Percentiles rank a stretch among this genome's conserved stretches.
Conservation (phyloP, 2,113 vertebrate species). For the Lophura nycthemera region DNA sequence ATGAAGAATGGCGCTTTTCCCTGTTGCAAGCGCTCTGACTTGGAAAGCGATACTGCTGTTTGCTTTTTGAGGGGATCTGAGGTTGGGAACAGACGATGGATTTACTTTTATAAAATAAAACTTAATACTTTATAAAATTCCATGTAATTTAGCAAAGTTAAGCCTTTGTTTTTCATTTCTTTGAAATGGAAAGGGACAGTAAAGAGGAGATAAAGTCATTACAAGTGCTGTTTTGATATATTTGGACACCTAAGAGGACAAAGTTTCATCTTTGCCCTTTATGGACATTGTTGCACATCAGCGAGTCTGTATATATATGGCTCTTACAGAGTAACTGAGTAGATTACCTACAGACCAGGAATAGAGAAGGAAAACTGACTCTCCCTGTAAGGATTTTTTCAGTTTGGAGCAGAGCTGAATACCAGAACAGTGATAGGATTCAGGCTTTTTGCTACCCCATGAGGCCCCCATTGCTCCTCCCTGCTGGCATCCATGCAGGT, state of each 20-base stretch:
- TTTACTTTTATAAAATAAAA: background rate
- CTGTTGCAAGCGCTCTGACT: background rate
- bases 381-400: background rate
- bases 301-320: background rate
- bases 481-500: background rate
- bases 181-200: background rate
- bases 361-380: background rate
- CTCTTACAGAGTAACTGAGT: background rate
- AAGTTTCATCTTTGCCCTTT: background rate
- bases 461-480: background rate
- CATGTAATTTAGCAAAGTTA: background rate
- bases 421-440: background rate
- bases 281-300: background rate
- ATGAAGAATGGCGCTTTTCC: background rate
- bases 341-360: background rate
- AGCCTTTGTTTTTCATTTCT: background rate
- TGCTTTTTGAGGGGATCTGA: background rate
- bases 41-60: background rate
- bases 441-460: background rate
- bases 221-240: background rate
- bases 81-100: background rate
- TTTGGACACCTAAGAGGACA: background rate
- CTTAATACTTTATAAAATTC: background rate
- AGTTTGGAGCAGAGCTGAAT: background rate
- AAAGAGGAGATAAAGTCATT: background rate